Evolutionary conservation across 2,113 vertebrate species (phyloP).

Genomic region (Pao palembangensis): DNA sequence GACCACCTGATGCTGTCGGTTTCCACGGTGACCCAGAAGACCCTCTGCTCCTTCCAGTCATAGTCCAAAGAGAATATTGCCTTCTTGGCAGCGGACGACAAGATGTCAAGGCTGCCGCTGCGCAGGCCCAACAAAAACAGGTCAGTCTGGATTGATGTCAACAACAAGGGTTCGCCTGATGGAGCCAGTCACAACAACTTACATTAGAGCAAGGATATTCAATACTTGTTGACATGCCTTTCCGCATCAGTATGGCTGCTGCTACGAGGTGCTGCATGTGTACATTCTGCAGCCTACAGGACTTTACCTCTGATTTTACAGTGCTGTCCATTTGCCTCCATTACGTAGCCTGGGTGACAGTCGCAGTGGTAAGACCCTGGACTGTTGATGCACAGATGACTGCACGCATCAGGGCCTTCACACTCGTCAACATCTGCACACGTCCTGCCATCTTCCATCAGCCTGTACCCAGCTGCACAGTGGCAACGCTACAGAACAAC

Average conservation of each 20-base stretch:
- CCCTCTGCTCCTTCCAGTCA: conserved; percentile 78
- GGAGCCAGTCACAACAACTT: neutral
- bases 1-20: conserved; percentile 84
- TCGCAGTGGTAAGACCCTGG: conserved; percentile 80
- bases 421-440: conserved; percentile 86
- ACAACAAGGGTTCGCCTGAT: conserved; percentile 77
- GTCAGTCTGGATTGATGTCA: conserved; percentile 79
- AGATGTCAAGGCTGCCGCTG: conserved; percentile 72
- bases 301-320: conserved; percentile 84
- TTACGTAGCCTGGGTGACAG: conserved; percentile 80
- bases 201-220: too few species aligned
- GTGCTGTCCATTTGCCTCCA: conserved; percentile 70
- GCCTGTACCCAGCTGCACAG: conserved; percentile 77
- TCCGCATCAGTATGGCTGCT: neutral
- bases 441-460: conserved; percentile 50
- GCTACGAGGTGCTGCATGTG: too few species aligned
- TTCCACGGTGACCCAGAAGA: conserved; percentile 84
- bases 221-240: neutral
- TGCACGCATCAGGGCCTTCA: conserved; percentile 65
- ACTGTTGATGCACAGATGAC: conserved; percentile 81
- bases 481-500: conserved; percentile 73
- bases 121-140: conserved; percentile 78
- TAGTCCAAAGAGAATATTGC: conserved; percentile 84
- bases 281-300: too few species aligned
- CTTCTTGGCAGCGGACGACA: conserved; percentile 73